phyloP scores from a whole-genome alignment of 2,888 invertebrate species.

The Cryptus armator region DNA sequence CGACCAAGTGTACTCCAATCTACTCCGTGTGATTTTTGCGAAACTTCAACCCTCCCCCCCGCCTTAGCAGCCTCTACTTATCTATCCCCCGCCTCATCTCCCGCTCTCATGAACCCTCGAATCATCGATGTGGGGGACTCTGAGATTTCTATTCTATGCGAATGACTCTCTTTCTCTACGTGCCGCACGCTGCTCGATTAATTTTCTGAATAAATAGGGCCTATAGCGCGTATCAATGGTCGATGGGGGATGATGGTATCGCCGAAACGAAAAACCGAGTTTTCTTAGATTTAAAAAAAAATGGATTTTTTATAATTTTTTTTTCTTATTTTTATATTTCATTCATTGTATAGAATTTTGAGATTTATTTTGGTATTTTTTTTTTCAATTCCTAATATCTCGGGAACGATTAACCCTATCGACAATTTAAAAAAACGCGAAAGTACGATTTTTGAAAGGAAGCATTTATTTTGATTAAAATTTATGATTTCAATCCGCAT shows the following conservation, averaged over 20 bases:
- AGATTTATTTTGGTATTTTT: too few species aligned
- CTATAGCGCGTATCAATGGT: neutral
- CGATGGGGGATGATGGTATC: neutral
- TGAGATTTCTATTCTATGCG: slow-evolving; percentile 57
- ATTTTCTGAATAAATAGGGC: slow-evolving; percentile 50
- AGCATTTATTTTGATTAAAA: too few species aligned
- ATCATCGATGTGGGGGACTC: slow-evolving; percentile 26
- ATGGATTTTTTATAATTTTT: neutral
- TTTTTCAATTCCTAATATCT: too few species aligned
- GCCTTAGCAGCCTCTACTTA: slow-evolving; percentile 27
- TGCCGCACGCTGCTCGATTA: slow-evolving; percentile 54
- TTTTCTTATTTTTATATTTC: too few species aligned
- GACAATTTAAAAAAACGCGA: too few species aligned
- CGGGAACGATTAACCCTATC: too few species aligned
- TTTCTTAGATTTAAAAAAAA: neutral
- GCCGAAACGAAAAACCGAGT: slow-evolving; percentile 23
- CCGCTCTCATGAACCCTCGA: neutral
- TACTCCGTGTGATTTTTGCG: slow-evolving; percentile 80
- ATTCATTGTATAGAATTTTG: too few species aligned
- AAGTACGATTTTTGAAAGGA: too few species aligned
- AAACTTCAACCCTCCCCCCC: slow-evolving; percentile 59
- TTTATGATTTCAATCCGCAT: too few species aligned
- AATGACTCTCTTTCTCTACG: slow-evolving; percentile 44
- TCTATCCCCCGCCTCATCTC: slow-evolving; percentile 10
- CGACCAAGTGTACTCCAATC: slow-evolving; percentile 74